Evolutionary conservation across 2,113 vertebrate genomes (phyloP).

Genomic region (Struthio camelus): DNA sequence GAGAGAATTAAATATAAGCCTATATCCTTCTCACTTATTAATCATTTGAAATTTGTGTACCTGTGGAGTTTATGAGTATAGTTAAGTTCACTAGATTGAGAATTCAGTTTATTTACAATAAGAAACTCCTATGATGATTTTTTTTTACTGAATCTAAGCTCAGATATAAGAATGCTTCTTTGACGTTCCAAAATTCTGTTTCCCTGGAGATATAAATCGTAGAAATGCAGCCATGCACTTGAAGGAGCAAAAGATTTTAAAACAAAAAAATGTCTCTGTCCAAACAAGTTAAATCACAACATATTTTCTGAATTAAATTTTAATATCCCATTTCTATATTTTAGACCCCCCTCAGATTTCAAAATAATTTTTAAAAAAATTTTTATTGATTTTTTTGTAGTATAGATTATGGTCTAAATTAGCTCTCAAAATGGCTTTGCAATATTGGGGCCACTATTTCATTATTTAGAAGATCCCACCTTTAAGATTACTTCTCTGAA

Average conservation of each 20-base stretch:
- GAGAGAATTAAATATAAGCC: neutral
- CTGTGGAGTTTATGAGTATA: neutral
- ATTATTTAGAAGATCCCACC: neutral
- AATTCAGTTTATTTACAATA: neutral
- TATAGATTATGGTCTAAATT: neutral
- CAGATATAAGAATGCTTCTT: neutral
- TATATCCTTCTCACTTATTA: neutral
- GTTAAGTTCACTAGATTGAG: neutral
- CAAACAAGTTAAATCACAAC: neutral
- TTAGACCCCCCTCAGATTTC: neutral
- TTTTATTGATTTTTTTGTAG: too few species aligned
- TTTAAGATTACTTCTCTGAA: neutral
- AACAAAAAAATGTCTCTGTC: rapidly evolving
- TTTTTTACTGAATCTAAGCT: neutral
- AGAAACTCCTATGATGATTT: neutral
- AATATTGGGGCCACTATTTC: neutral
- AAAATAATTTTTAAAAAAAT: neutral
- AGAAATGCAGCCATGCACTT: neutral
- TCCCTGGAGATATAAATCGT: neutral
- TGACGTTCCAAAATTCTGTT: neutral
- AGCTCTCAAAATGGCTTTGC: neutral
- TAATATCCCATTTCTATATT: neutral
- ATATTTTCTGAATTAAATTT: neutral
- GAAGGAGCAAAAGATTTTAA: neutral
- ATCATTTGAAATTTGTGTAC: neutral